Conservation (phyloP, 2,113 vertebrate genomes). For the pig (Sus scrofa) region T2T-Sscrofa CM000812.6:111193001-111193500, state of each 20-base stretch:
- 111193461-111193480: slow-evolving; percentile 35
- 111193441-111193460: slow-evolving; percentile 50
- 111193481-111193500: slow-evolving; percentile 44
- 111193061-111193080: too few species aligned
- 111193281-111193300: neutral
- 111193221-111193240: neutral
- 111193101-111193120: too few species aligned
- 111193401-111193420: neutral
- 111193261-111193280: neutral
- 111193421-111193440: neutral
- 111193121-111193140: too few species aligned
- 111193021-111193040: too few species aligned
- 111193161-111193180: too few species aligned
- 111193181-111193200: too few species aligned
- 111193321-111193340: neutral
- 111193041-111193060: too few species aligned
- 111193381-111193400: slow-evolving; percentile 23
- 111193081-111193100: too few species aligned
- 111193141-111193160: too few species aligned
- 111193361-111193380: neutral
- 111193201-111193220: neutral
- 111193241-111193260: neutral
- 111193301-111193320: neutral
- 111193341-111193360: neutral
- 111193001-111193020: too few species aligned